A percentile compares a stretch with the other conserved stretches of the same genome.
Conservation (phyloP, 2,113 vertebrate species). For the Hoplias malabaricus region DNA sequence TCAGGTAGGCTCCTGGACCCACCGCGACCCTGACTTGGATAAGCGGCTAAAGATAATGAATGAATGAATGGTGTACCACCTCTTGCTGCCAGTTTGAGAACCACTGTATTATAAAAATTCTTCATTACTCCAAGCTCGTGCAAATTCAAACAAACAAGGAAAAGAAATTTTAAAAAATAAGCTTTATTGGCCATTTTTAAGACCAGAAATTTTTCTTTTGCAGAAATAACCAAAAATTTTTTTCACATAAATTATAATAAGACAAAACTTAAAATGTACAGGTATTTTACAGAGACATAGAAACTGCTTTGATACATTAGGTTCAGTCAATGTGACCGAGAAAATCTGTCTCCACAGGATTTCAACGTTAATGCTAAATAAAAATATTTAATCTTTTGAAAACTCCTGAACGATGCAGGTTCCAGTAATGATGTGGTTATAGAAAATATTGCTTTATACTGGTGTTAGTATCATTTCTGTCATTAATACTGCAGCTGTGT, state of each 20-base stretch:
- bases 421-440: not conserved
- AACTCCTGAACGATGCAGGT: conserved; percentile 48
- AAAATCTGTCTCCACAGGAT: conserved; percentile 52
- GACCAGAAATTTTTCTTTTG: conserved; percentile 46
- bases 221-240: conserved; percentile 46
- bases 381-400: conserved; percentile 36
- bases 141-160: not conserved
- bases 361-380: conserved; percentile 43
- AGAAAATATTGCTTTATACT: too few species aligned
- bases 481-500: conserved; percentile 18
- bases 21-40: too few species aligned
- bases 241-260: conserved; percentile 62
- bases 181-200: conserved; percentile 70
- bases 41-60: too few species aligned
- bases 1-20: too few species aligned
- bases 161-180: conserved; percentile 2
- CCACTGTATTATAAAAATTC: too few species aligned
- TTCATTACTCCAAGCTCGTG: too few species aligned
- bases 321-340: conserved; percentile 78
- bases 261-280: conserved; percentile 66
- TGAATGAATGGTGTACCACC: too few species aligned
- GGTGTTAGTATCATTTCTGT: conserved; percentile 1
- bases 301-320: conserved; percentile 44
- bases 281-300: conserved; percentile 57
- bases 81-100: too few species aligned